Conservation (phyloP, 2,888 invertebrate genomes). For the Aleiodes alternator region DNA sequence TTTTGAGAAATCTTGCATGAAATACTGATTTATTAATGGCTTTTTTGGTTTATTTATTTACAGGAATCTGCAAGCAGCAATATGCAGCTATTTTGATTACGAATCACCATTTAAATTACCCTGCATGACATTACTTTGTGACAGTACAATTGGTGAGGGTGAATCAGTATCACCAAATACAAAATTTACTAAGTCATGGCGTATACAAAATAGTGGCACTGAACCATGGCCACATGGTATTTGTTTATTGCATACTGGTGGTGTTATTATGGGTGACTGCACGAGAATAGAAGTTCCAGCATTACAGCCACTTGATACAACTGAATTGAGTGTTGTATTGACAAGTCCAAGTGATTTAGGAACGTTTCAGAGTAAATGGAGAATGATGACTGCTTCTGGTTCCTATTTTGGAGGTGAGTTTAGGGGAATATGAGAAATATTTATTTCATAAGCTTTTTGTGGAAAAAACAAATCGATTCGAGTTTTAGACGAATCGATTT, state of each 20-base stretch:
- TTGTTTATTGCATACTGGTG: constrained; percentile 85
- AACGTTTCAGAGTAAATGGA: constrained; percentile 91
- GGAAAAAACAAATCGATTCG: too few relatives aligned
- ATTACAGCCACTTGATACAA: constrained; percentile 85
- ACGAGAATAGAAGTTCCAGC: constrained; percentile 81
- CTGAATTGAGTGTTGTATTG: constrained; percentile 87
- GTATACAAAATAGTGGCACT: constrained; percentile 89
- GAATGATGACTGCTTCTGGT: constrained; percentile 90
- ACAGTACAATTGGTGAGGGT: constrained; percentile 87
- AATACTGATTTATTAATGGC: not conserved
- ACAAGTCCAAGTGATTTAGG: constrained; percentile 86
- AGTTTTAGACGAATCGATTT: too few relatives aligned
- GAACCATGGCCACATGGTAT: constrained; percentile 93
- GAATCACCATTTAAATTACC: constrained; percentile 85
- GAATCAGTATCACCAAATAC: constrained; percentile 84
- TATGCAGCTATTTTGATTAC: constrained; percentile 96
- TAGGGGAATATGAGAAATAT: constrained; percentile 58
- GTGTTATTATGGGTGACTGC: constrained; percentile 80
- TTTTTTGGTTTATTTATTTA: constrained; percentile 1
- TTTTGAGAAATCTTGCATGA: too few relatives aligned
- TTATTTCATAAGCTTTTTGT: too few relatives aligned
- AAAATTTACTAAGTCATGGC: constrained; percentile 91
- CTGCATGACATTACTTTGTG: constrained; percentile 85
- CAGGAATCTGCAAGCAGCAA: constrained; percentile 97
- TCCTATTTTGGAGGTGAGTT: constrained; percentile 91